Conservation (phyloP, 2,888 invertebrate species). For the Eupeodes luniger region DNA sequence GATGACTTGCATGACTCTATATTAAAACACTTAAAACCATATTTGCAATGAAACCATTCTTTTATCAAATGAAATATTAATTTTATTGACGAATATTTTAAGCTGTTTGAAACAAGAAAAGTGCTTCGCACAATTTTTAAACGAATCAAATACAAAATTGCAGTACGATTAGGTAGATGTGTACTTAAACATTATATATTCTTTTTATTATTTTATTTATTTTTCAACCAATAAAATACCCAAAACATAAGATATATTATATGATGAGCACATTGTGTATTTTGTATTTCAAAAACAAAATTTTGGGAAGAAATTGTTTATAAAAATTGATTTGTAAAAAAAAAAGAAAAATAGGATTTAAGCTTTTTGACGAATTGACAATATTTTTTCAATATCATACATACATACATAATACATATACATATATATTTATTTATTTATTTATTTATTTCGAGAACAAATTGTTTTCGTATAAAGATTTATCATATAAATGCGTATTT, state of each 20-base stretch:
- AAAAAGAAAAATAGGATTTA: background rate
- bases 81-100: constrained; percentile 72
- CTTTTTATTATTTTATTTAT: constrained; percentile 33
- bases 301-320: background rate
- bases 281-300: background rate
- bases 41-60: constrained; percentile 36
- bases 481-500: constrained; percentile 1
- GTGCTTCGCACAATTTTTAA: constrained; percentile 66
- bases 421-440: constrained; percentile 1
- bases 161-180: constrained; percentile 65
- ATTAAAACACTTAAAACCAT: too few species aligned
- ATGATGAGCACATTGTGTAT: constrained; percentile 38
- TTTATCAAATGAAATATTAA: constrained; percentile 69
- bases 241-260: constrained; percentile 39
- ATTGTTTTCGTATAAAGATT: background rate
- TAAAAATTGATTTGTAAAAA: background rate
- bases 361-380: background rate
- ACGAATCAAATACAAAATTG: constrained; percentile 65
- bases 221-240: constrained; percentile 32
- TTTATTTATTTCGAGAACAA: constrained; percentile 4
- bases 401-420: background rate
- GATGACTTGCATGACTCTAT: too few species aligned
- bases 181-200: constrained; percentile 56
- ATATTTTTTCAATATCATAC: background rate
- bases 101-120: constrained; percentile 71